phyloP scores from a whole-genome alignment of 2,888 invertebrate species.

The Magallana nippona region DNA sequence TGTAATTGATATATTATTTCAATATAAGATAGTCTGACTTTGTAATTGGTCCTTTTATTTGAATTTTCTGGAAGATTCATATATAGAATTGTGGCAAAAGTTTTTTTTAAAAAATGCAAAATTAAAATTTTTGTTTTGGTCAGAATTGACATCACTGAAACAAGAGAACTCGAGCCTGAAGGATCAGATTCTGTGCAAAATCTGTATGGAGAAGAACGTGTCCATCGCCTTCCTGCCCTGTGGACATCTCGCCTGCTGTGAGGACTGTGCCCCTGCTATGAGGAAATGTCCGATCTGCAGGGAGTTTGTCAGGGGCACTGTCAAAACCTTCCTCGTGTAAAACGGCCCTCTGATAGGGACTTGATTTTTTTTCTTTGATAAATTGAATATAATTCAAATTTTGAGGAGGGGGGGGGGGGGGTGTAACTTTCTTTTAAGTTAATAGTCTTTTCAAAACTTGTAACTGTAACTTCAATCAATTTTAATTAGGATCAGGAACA shows the following conservation, averaged over 20 bases:
- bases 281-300: conserved; percentile 43
- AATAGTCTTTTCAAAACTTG: no score
- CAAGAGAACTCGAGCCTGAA: conserved; percentile 26
- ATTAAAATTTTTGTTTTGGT: neutral
- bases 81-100: no score
- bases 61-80: no score
- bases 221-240: conserved; percentile 39
- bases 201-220: conserved; percentile 40
- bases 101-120: neutral
- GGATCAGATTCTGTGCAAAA: conserved; percentile 20
- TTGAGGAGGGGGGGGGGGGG: no score
- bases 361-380: no score
- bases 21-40: no score
- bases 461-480: no score
- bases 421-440: no score
- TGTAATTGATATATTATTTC: no score
- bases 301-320: conserved; percentile 25
- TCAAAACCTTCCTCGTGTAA: conserved; percentile 37
- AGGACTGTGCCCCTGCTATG: conserved; percentile 34
- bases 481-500: no score
- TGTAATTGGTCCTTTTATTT: no score
- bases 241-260: conserved; percentile 43
- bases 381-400: no score
- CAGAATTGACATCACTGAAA: conserved; percentile 13
- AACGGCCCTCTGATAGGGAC: neutral